A percentile compares a stretch with the other conserved stretches of the same genome.
Evolutionary conservation across 2,888 invertebrate genomes (phyloP).

Genomic region (Sipunculus nudus): DNA sequence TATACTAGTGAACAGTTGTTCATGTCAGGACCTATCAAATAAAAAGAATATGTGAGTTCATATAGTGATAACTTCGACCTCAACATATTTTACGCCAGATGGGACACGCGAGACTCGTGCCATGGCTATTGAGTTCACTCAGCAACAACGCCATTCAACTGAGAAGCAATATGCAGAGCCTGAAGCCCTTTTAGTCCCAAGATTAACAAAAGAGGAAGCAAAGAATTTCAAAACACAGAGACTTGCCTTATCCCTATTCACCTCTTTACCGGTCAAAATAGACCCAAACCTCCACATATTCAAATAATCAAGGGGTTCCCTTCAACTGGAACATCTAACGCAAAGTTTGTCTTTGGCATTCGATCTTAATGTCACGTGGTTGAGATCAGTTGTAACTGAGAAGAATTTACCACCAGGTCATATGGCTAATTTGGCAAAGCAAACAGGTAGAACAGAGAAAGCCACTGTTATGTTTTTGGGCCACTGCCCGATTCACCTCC

Average conservation of each 20-base stretch:
- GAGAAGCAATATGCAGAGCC: not conserved
- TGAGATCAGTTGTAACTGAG: not conserved
- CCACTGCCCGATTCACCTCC: constrained; percentile 18
- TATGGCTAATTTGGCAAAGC: too few species aligned
- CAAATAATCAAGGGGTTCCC: not conserved
- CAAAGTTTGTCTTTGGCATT: not conserved
- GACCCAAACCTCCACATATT: constrained; percentile 1
- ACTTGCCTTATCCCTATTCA: not conserved
- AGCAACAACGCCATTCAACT: too few species aligned
- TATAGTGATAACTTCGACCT: too few species aligned
- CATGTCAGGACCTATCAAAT: not conserved
- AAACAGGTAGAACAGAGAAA: too few species aligned
- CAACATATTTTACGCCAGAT: too few species aligned
- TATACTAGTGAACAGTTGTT: not conserved
- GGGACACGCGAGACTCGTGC: too few species aligned
- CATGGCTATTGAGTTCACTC: too few species aligned
- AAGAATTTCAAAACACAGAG: not conserved
- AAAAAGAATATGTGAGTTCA: too few species aligned
- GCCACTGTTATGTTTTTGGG: constrained; percentile 18
- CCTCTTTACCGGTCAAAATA: constrained; percentile 7
- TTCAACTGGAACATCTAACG: not conserved
- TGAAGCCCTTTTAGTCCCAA: not conserved
- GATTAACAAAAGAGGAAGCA: not conserved
- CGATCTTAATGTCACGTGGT: not conserved
- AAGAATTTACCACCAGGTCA: too few species aligned